Evolutionary conservation across 2,888 invertebrate genomes (phyloP).

Genomic region (Dioctria linearis): DNA sequence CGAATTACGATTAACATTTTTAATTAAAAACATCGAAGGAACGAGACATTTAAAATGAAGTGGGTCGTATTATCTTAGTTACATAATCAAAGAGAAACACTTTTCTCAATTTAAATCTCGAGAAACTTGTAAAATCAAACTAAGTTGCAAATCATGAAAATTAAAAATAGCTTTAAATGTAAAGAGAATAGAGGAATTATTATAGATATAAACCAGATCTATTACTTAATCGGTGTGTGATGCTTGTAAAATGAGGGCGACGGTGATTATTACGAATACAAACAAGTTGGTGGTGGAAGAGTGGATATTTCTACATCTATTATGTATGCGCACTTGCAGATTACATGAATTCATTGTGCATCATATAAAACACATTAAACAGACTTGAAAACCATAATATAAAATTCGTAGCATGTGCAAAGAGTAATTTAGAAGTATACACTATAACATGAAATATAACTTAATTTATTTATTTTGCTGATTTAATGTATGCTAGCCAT

Average conservation of each 20-base stretch:
- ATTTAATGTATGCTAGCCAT: neutral
- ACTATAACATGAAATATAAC: too few species aligned
- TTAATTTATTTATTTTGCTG: neutral
- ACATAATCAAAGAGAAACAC: too few species aligned
- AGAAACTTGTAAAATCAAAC: slow-evolving; percentile 14
- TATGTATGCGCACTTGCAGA: slow-evolving; percentile 26
- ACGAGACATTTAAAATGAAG: too few species aligned
- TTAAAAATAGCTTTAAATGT: neutral
- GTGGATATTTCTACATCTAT: slow-evolving; percentile 10
- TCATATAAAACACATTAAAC: neutral
- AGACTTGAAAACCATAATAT: slow-evolving; percentile 24
- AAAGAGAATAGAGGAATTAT: slow-evolving; percentile 12
- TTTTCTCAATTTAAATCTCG: neutral
- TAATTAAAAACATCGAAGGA: too few species aligned
- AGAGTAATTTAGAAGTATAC: neutral
- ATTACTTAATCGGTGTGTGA: slow-evolving; percentile 37
- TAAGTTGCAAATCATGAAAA: slow-evolving; percentile 18
- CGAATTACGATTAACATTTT: too few species aligned
- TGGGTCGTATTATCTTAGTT: too few species aligned
- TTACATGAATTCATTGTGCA: slow-evolving; percentile 41
- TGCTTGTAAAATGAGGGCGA: slow-evolving; percentile 35
- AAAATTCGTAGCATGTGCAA: neutral
- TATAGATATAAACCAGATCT: slow-evolving; percentile 30
- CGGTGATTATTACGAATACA: slow-evolving; percentile 32
- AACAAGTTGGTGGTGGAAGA: slow-evolving; percentile 20